These are phyloP conservation scores for Takifugu flavidus DNA, from an alignment of 2,113 vertebrate species.

Conservation along the genomic window DNA sequence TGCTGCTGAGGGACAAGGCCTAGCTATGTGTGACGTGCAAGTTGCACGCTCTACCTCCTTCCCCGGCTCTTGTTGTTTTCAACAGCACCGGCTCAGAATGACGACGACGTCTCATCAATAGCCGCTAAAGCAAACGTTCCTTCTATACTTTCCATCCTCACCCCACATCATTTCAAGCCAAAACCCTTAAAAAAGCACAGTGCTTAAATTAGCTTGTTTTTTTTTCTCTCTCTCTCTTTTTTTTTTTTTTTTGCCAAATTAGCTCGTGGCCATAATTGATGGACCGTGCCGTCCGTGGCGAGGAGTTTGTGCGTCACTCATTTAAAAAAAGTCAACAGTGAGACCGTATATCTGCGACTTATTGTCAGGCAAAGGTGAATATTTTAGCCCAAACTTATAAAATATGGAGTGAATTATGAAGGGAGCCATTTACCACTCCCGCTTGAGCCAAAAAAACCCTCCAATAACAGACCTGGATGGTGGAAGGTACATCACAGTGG, in stretches of 20 bases:
- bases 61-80: conserved; percentile 34
- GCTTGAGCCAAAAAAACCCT: conserved; percentile 30
- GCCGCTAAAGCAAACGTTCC: conserved; percentile 16
- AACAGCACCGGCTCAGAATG: conserved; percentile 25
- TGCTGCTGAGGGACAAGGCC: conserved; percentile 62
- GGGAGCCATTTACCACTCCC: conserved; percentile 40
- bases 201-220: conserved; percentile 6
- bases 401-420: conserved; percentile 37
- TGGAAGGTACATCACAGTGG: conserved; percentile 44
- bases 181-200: conserved; percentile 6
- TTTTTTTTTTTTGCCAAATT: conserved; percentile 5
- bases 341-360: conserved; percentile 37
- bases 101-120: conserved; percentile 31
- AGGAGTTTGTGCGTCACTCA: conserved; percentile 11
- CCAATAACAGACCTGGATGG: conserved; percentile 51
- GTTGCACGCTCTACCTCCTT: conserved; percentile 50
- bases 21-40: conserved; percentile 38
- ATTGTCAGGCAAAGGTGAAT: conserved; percentile 36
- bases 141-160: conserved; percentile 10
- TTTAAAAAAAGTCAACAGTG: conserved; percentile 22
- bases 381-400: conserved; percentile 45
- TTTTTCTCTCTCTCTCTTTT: conserved; percentile 3
- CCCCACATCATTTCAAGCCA: neutral
- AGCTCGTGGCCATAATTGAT: conserved; percentile 4
- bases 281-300: conserved; percentile 21